Conservation (phyloP, 2,797 vertebrate genomes). For the Etheostoma perlongum region DNA sequence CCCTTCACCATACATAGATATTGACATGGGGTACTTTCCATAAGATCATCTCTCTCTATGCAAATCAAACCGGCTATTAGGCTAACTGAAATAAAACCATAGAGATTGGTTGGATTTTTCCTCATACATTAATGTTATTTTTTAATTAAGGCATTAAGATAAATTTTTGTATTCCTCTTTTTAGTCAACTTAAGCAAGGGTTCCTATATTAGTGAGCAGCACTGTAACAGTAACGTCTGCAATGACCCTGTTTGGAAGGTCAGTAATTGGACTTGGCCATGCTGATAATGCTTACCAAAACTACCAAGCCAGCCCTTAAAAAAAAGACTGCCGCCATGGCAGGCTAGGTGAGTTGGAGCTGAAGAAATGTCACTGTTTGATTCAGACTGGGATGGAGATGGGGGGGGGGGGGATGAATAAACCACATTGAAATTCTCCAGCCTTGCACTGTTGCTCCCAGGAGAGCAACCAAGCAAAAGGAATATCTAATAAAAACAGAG, state of each 20-base stretch:
- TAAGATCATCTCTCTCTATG: no score
- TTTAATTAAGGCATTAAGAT: no score
- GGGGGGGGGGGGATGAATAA: conserved; percentile 57
- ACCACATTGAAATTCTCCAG: conserved; percentile 70
- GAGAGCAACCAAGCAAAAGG: conserved; percentile 76
- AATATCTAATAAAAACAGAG: conserved; percentile 82
- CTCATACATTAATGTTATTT: no score
- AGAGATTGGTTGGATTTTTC: no score
- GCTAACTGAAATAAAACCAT: no score
- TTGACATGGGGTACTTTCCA: no score
- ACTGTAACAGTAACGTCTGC: no score
- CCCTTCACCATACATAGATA: no score
- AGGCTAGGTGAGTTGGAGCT: conserved; percentile 43
- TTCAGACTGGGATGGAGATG: conserved; percentile 59
- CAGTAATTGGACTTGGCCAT: neutral
- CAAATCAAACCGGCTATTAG: no score
- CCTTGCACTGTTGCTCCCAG: conserved; percentile 60
- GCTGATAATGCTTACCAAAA: conserved; percentile 17
- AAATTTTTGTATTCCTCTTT: no score
- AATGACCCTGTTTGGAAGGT: neutral
- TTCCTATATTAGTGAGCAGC: no score
- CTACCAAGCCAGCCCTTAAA: conserved; percentile 14
- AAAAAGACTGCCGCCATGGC: conserved; percentile 16
- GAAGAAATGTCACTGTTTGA: conserved; percentile 57
- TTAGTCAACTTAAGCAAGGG: no score